Evolutionary conservation across 2,888 invertebrate genomes (phyloP).

Genomic region (Girardia tigrina): DNA sequence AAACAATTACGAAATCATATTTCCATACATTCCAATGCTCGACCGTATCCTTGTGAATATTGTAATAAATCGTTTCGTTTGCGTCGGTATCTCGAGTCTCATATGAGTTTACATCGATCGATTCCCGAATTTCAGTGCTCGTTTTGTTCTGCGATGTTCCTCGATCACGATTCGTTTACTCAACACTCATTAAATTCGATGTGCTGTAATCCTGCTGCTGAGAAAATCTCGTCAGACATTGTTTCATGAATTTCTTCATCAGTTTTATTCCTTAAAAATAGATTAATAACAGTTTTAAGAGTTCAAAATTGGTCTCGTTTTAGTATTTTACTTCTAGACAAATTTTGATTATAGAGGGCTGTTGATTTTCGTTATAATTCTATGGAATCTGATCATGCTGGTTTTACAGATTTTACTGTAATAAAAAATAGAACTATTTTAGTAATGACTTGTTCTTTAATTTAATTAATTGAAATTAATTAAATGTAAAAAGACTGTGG

Average conservation of each 20-base stretch:
- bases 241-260: background rate
- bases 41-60: conserved; percentile 1
- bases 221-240: background rate
- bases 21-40: conserved; percentile 6
- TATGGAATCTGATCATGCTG: too few species aligned
- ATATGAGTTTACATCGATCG: conserved; percentile 15
- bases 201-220: background rate
- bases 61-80: conserved; percentile 21
- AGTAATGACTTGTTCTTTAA: too few species aligned
- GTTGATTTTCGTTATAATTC: too few species aligned
- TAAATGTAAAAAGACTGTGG: too few species aligned
- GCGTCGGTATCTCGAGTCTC: background rate
- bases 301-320: background rate
- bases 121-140: background rate
- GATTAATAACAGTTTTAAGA: background rate
- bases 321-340: background rate
- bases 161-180: background rate
- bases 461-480: too few species aligned
- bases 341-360: background rate
- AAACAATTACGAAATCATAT: conserved; percentile 26
- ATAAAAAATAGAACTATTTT: background rate
- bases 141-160: background rate
- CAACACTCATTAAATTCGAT: background rate
- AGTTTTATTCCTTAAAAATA: background rate
- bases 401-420: too few species aligned